A percentile compares a stretch with the other conserved stretches of the same genome.
These are phyloP conservation scores for Coregonus sp. DNA, from an alignment of 2,797 vertebrate genomes.

Conservation along the genomic window DNA sequence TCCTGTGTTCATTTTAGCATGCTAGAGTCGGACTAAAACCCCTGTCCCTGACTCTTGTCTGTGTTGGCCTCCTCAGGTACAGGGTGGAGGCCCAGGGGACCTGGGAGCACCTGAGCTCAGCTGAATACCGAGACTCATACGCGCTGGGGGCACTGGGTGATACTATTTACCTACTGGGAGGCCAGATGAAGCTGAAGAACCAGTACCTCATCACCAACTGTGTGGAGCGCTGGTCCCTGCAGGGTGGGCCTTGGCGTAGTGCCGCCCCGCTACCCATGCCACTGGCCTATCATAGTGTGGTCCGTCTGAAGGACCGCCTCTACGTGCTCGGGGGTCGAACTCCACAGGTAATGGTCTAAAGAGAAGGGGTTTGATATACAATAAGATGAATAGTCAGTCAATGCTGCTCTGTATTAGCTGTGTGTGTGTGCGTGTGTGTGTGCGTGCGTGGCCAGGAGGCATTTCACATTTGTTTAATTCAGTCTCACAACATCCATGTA, in stretches of 20 bases:
- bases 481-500: not conserved
- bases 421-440: no score
- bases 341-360: conserved; percentile 84
- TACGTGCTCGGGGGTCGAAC: conserved; percentile 94
- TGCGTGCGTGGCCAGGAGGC: not conserved
- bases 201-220: conserved; percentile 90
- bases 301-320: conserved; percentile 83
- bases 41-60: not conserved
- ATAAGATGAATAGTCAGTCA: not conserved
- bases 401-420: not conserved
- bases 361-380: not conserved
- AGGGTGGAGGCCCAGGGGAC: conserved; percentile 85
- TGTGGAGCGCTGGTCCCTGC: conserved; percentile 87
- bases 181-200: conserved; percentile 94
- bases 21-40: not conserved
- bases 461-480: not conserved
- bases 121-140: conserved; percentile 92
- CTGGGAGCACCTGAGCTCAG: conserved; percentile 87
- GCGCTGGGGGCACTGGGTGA: conserved; percentile 82
- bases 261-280: conserved; percentile 87
- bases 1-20: not conserved
- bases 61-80: conserved; percentile 76
- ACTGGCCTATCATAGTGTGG: conserved; percentile 85
- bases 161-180: conserved; percentile 89
- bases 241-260: conserved; percentile 86